Evolutionary conservation across 2,113 vertebrate genomes (phyloP), one percentile per base, ranked within the genome.

Genomic region (Pseudolaguvia tuberculata): DNA sequence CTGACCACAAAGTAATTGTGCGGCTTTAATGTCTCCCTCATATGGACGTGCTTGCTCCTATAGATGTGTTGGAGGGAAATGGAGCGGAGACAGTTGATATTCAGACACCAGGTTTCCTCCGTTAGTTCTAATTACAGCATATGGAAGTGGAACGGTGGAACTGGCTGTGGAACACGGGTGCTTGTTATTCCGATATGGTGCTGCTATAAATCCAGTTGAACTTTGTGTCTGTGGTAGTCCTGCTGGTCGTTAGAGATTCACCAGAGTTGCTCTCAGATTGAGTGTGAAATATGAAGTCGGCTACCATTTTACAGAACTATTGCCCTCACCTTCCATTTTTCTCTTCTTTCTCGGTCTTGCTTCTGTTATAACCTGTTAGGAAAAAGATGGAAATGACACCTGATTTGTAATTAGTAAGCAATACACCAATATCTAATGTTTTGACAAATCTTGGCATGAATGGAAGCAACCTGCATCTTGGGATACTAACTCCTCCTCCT

Each of bases 211-310:
- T 69, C 62, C 45, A 39, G 72, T 45, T 62, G 69, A 73, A 73
- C 56, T 63, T 76, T 65, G 62, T 63, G 29, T 63, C 52, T 8
- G n/a, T n/a, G 23, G 53, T 47, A 52, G 68, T 67, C 68, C 80
- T 65, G 7, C 77, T 27, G 65, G 70, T 82, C 66, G 76, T 77
- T 73, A 70, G 65, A 70, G 52, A 52, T 65, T 65, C 70, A 55
- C 59, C 66, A 20, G 35, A 53, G 31, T 6, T 18, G 74, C 65
- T 42, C 47, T 25, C 48, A 61, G 73, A 69, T 74, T 56, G 51
- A 61, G 59, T 72, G 66, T 53, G 73, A 82, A 78, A 77, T 71
- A 67, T 75, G 67, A 67, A 78, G 74, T 70, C 39, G 61, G 56
- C 21, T 45, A n/a, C 62, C 74, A 42, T 70, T 77, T n/a, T 77